Evolutionary conservation across 1,140 invertebrate genomes (phyloP).

Genomic region (Atta cephalotes): DNA sequence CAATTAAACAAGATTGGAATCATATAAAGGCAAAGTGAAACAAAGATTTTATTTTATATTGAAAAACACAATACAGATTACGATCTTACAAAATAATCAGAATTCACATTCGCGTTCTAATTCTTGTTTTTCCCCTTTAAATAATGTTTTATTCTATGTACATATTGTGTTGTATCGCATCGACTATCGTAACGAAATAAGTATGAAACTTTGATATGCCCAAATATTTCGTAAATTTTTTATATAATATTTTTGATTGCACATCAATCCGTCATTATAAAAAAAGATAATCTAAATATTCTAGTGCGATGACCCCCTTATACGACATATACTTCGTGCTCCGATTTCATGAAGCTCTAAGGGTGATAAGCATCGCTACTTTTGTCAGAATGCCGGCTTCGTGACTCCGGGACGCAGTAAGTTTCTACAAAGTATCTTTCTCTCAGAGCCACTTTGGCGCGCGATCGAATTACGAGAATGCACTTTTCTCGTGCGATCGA

Average conservation of each 20-base stretch:
- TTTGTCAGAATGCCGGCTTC: conserved; percentile 34
- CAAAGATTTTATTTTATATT: conserved; percentile 5
- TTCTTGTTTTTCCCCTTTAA: neutral
- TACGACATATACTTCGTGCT: neutral
- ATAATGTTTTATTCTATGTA: neutral
- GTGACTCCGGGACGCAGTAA: conserved; percentile 32
- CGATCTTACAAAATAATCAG: neutral
- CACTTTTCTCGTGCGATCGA: conserved; percentile 56
- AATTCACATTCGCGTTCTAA: neutral
- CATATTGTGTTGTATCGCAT: no score
- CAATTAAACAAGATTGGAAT: conserved; percentile 45
- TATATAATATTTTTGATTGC: no score
- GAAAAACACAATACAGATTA: neutral
- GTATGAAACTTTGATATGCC: neutral
- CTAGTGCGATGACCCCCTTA: neutral
- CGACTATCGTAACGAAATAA: neutral
- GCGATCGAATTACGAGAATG: conserved; percentile 65
- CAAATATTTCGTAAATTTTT: neutral
- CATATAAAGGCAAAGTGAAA: neutral
- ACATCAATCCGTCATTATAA: neutral
- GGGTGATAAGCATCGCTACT: conserved; percentile 55
- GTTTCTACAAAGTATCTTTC: conserved; percentile 56
- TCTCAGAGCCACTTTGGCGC: conserved; percentile 25
- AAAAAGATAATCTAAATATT: conserved; percentile 10
- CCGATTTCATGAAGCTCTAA: conserved; percentile 44